These are phyloP conservation scores for Plumapathes pennacea DNA, from an alignment of 92 coral and sea anemone genomes.

Conservation along the genomic window DNA sequence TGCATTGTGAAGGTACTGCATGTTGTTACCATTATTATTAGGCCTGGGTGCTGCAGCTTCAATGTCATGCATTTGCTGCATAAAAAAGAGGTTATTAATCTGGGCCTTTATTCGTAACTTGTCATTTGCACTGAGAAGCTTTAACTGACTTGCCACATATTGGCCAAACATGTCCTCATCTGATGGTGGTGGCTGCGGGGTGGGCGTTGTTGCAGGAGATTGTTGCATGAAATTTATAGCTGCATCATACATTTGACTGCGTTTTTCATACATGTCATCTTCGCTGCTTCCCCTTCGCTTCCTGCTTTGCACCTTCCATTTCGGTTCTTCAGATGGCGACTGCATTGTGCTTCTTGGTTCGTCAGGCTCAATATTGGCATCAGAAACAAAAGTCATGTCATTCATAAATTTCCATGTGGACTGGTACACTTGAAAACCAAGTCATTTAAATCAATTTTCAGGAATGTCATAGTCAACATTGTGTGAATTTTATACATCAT, in stretches of 20 bases:
- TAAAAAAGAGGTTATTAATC: conserved; percentile 15
- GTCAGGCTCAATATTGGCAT: conserved; percentile 14
- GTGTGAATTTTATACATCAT: too few relatives aligned
- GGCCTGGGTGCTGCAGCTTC: conserved; percentile 3
- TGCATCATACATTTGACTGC: conserved; percentile 13
- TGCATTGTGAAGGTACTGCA: too few relatives aligned
- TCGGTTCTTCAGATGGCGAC: background rate
- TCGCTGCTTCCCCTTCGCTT: conserved; percentile 12
- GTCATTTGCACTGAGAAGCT: conserved; percentile 7
- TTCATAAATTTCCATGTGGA: conserved; percentile 24
- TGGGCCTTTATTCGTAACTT: conserved; percentile 20
- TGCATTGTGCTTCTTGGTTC: conserved; percentile 16
- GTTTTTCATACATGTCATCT: conserved; percentile 10
- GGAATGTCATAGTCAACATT: too few relatives aligned
- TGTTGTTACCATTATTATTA: too few relatives aligned
- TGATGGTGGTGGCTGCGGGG: conserved; percentile 9
- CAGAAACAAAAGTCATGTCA: conserved; percentile 35
- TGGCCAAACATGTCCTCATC: conserved; percentile 43
- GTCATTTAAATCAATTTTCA: background rate
- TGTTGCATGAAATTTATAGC: conserved; percentile 27
- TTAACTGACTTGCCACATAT: conserved; percentile 34
- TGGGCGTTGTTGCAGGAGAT: conserved; percentile 6
- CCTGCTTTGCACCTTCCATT: conserved; percentile 1
- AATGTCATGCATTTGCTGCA: conserved; percentile 8
- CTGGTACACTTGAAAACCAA: conserved; percentile 26